Evolutionary conservation across 2,113 vertebrate species (phyloP).

Genomic region (Pelmatolapia mariae): DNA sequence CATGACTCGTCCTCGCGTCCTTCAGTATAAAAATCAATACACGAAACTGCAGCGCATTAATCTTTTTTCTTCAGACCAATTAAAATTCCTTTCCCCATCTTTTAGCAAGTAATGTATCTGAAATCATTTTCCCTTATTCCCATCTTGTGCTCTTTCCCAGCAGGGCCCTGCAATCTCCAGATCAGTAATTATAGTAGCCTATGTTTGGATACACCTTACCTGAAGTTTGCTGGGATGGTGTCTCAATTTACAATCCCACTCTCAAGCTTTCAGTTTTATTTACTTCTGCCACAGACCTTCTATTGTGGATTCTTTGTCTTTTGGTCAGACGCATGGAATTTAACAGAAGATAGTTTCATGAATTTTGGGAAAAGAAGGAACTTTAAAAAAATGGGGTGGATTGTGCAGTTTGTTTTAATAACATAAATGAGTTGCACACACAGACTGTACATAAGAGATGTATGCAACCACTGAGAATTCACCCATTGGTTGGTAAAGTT

Average conservation of each 20-base stretch:
- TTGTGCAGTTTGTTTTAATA: not conserved
- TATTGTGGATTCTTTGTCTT: not conserved
- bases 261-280: not conserved
- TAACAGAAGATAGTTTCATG: not conserved
- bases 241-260: not conserved
- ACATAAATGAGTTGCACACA: not conserved
- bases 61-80: not conserved
- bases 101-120: not conserved
- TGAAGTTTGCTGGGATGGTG: not conserved
- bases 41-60: not conserved
- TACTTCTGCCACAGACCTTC: not conserved
- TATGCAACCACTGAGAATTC: not conserved
- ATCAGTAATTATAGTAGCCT: constrained; percentile 19
- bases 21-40: constrained; percentile 11
- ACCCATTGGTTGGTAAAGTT: not conserved
- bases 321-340: not conserved
- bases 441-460: not conserved
- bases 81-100: not conserved
- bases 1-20: not conserved
- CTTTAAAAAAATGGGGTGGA: not conserved
- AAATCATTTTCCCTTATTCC: not conserved
- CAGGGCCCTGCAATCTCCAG: not conserved
- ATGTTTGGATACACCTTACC: constrained; percentile 19
- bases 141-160: not conserved
- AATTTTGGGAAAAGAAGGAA: not conserved